Percentiles rank a stretch among this genome's conserved stretches.
phyloP scores from a whole-genome alignment of 2,888 invertebrate species.

The Stomorhina lunata region DNA sequence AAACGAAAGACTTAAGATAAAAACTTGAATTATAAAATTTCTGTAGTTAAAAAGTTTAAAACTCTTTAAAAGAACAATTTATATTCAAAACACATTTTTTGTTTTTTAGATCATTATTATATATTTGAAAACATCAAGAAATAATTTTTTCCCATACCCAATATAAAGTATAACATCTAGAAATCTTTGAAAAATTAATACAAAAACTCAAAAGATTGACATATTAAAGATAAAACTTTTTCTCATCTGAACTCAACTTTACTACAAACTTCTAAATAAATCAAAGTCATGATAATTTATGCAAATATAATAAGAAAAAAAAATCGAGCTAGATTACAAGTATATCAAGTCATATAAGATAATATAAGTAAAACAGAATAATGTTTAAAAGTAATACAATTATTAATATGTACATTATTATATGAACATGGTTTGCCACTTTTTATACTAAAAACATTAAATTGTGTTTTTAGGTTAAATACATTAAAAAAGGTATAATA shows the following conservation, averaged over 20 bases:
- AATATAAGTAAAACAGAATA: background rate
- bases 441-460: no score
- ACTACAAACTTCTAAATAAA: background rate
- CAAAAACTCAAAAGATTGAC: background rate
- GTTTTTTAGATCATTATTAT: no score
- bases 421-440: no score
- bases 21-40: background rate
- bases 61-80: no score
- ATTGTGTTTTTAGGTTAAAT: conserved; percentile 32
- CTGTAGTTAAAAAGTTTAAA: background rate
- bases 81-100: no score
- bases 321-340: background rate
- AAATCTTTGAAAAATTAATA: background rate
- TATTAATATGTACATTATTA: no score
- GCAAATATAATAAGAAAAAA: background rate
- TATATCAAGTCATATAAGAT: background rate
- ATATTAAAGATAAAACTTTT: background rate
- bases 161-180: background rate
- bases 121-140: background rate
- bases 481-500: background rate
- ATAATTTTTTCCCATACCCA: background rate
- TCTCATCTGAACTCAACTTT: background rate
- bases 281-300: conserved; percentile 14
- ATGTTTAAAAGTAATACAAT: no score
- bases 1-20: conserved; percentile 20